A percentile compares a stretch with the other conserved stretches of the same genome.
Evolutionary conservation across 2,113 vertebrate genomes (phyloP).

Genomic region (Scomber japonicus): DNA sequence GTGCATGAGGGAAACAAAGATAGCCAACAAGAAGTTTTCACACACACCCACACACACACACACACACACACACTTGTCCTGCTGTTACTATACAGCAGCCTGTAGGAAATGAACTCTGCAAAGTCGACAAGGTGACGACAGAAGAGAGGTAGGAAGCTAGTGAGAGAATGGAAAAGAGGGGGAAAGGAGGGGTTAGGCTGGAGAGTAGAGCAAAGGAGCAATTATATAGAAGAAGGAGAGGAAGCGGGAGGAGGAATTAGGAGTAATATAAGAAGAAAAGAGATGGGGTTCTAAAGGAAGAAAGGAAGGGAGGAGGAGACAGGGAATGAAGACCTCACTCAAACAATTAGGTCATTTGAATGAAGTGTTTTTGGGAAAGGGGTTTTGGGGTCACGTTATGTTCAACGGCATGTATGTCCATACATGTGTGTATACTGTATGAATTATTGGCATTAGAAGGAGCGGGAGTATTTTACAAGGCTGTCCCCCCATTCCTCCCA

Average conservation of each 20-base stretch:
- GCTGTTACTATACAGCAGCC: slow-evolving; percentile 13
- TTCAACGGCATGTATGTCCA: background rate
- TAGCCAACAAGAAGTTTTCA: no score
- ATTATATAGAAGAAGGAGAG: slow-evolving; percentile 10
- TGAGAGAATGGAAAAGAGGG: slow-evolving; percentile 1
- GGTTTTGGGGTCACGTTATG: slow-evolving; percentile 61
- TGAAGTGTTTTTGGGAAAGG: slow-evolving; percentile 44
- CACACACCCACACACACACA: no score
- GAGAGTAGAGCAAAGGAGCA: slow-evolving; percentile 6
- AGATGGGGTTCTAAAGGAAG: slow-evolving; percentile 20
- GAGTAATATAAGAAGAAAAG: slow-evolving; percentile 12
- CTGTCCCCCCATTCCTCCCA: background rate
- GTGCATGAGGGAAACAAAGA: no score
- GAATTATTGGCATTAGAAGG: slow-evolving; percentile 19
- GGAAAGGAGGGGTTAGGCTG: background rate
- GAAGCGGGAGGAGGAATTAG: slow-evolving; percentile 23
- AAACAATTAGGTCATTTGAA: slow-evolving; percentile 63
- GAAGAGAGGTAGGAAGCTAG: slow-evolving; percentile 28
- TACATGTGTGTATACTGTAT: slow-evolving; percentile 14
- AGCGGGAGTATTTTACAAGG: slow-evolving; percentile 20
- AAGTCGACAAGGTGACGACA: slow-evolving; percentile 65
- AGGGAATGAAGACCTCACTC: slow-evolving; percentile 59
- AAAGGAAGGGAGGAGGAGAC: slow-evolving; percentile 20
- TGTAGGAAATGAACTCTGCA: background rate
- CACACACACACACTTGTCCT: slow-evolving; percentile 2